Evolutionary conservation across 2,888 invertebrate genomes (phyloP).

Genomic region (Steinernema hermaphroditum): DNA sequence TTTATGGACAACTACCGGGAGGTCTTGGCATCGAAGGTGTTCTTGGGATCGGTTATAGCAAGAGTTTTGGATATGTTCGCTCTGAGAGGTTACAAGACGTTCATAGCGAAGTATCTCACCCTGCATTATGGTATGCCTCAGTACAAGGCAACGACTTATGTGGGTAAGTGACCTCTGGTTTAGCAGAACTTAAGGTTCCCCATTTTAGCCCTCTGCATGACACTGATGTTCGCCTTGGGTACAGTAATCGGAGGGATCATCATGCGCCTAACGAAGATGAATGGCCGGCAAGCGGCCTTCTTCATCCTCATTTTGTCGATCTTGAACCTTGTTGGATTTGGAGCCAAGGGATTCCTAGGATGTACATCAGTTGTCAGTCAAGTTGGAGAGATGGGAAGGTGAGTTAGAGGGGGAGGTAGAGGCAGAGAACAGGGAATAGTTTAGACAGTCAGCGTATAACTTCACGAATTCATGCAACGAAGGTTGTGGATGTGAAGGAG

Average conservation of each 20-base stretch:
- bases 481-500: slow-evolving; percentile 63
- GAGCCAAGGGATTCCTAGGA: slow-evolving; percentile 51
- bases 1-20: slow-evolving; percentile 50
- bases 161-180: slow-evolving; percentile 51
- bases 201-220: slow-evolving; percentile 1
- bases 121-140: slow-evolving; percentile 65
- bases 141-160: slow-evolving; percentile 61
- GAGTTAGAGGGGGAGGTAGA: background rate
- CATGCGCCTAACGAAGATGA: slow-evolving; percentile 41
- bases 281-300: slow-evolving; percentile 33
- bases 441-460: slow-evolving; percentile 32
- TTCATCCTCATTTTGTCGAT: slow-evolving; percentile 50
- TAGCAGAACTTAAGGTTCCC: background rate
- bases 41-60: slow-evolving; percentile 56
- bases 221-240: slow-evolving; percentile 50
- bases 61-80: slow-evolving; percentile 64
- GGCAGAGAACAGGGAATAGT: background rate
- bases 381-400: slow-evolving; percentile 44
- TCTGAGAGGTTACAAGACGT: slow-evolving; percentile 62
- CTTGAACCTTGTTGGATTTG: slow-evolving; percentile 44
- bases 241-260: slow-evolving; percentile 50
- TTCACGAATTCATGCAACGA: slow-evolving; percentile 60
- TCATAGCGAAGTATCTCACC: slow-evolving; percentile 66
- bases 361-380: slow-evolving; percentile 52
- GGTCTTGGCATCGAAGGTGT: slow-evolving; percentile 57